phyloP scores from a whole-genome alignment of 2,797 vertebrate species.

The Enoplosus armatus region DNA sequence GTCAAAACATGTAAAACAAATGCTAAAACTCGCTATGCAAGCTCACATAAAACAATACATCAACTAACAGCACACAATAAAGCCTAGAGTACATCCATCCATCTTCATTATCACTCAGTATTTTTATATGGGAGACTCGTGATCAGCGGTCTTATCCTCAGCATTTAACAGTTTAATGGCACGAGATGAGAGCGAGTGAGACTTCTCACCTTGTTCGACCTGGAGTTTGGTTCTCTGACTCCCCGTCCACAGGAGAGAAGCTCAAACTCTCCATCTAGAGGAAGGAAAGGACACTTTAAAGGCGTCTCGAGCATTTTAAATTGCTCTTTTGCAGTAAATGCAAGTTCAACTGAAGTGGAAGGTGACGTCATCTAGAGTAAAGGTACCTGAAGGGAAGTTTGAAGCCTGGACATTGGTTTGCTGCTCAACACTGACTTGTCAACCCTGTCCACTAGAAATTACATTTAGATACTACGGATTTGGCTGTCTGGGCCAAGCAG shows the following conservation, averaged over 20 bases:
- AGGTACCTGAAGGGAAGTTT: not conserved
- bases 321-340: not conserved
- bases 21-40: not conserved
- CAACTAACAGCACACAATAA: not conserved
- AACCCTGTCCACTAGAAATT: not conserved
- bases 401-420: not conserved
- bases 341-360: not conserved
- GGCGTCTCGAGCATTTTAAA: not conserved
- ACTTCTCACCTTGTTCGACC: not conserved
- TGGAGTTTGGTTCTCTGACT: not conserved
- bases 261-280: not conserved
- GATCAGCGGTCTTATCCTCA: conserved; percentile 1
- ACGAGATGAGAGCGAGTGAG: not conserved
- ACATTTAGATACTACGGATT: not conserved
- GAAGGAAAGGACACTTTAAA: not conserved
- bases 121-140: not conserved
- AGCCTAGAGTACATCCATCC: not conserved
- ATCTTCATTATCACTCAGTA: not conserved
- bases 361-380: too few relatives aligned
- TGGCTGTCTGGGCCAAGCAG: not conserved
- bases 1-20: not conserved
- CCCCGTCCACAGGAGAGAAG: not conserved
- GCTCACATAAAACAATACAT: not conserved
- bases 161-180: not conserved
- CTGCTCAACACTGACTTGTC: not conserved